A percentile compares a stretch with the other conserved stretches of the same genome.
phyloP scores from a whole-genome alignment of 2,113 vertebrate species.

The Sminthopsis crassicaudata region DNA sequence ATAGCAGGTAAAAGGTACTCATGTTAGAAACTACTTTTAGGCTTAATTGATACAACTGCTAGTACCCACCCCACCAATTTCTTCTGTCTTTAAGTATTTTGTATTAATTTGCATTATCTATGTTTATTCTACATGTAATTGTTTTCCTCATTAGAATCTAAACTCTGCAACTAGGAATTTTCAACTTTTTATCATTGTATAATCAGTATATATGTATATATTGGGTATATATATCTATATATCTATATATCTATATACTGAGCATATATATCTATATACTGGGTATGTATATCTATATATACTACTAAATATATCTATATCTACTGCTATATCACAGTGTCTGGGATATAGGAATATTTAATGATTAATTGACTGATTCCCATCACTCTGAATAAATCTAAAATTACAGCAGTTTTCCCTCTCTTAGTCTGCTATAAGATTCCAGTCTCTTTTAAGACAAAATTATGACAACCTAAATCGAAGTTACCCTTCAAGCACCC shows the following conservation, averaged over 20 bases:
- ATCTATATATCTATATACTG: too few species aligned
- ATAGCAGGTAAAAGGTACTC: not conserved
- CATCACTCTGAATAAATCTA: not conserved
- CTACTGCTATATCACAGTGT: not conserved
- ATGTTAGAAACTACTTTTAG: not conserved
- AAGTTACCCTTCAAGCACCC: not conserved
- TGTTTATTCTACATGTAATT: not conserved
- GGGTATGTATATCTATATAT: too few species aligned
- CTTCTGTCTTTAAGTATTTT: not conserved
- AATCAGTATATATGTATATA: too few species aligned
- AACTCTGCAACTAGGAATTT: not conserved
- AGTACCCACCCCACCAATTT: not conserved
- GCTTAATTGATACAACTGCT: not conserved
- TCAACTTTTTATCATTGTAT: not conserved
- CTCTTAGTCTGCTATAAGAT: not conserved
- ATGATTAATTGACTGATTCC: not conserved
- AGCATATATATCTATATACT: too few species aligned
- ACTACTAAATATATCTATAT: too few species aligned
- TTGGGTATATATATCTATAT: too few species aligned
- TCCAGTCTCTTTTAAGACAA: not conserved
- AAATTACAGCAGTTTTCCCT: not conserved
- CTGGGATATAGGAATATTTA: not conserved
- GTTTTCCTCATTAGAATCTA: not conserved
- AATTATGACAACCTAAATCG: not conserved
- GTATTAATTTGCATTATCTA: not conserved